Conservation (phyloP, 1,140 invertebrate species). For the Homalodisca vitripennis region DNA sequence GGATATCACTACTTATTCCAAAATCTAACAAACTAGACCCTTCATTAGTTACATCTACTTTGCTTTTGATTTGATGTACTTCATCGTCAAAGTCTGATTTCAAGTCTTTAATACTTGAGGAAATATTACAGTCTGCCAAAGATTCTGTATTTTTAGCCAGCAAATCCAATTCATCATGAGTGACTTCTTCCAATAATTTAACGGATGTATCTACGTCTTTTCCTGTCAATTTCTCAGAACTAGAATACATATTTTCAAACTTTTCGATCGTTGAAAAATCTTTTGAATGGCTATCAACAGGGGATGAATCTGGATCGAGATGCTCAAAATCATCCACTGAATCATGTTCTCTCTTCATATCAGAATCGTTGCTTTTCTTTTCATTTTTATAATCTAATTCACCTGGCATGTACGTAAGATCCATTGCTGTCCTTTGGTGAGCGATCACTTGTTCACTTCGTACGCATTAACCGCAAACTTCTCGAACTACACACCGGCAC, state of each 20-base stretch:
- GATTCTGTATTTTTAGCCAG: no score
- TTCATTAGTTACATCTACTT: background rate
- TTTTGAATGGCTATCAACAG: slow-evolving; percentile 33
- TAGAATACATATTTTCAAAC: no score
- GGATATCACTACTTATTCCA: background rate
- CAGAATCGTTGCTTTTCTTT: background rate
- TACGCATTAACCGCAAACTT: no score
- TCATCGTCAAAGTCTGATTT: background rate
- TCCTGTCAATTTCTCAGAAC: no score
- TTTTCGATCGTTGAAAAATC: no score
- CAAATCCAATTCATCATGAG: no score
- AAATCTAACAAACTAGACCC: background rate
- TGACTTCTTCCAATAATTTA: no score
- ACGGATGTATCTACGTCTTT: no score
- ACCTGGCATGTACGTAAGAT: slow-evolving; percentile 20
- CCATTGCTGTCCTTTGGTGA: background rate
- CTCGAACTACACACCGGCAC: no score
- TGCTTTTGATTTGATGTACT: background rate
- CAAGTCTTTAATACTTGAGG: no score
- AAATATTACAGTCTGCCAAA: no score
- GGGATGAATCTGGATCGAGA: slow-evolving; percentile 51
- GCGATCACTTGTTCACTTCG: no score
- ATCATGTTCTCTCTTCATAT: slow-evolving; percentile 60
- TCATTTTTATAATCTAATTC: slow-evolving; percentile 18
- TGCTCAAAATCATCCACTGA: slow-evolving; percentile 71